phyloP scores from a whole-genome alignment of 2,113 vertebrate genomes.

The Otis tarda region DNA sequence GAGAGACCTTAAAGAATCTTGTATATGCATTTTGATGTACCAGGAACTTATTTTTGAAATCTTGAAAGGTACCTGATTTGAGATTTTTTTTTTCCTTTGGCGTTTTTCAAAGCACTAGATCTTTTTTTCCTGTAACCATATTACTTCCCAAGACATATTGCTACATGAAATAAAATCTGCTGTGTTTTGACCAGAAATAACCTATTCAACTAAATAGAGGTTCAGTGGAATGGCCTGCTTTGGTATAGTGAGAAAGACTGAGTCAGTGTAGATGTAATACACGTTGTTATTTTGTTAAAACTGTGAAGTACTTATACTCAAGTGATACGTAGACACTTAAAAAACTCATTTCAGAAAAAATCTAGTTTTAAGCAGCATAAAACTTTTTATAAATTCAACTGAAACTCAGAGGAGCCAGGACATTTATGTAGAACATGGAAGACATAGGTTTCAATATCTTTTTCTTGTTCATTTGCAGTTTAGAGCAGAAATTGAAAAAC shows the following conservation, averaged over 20 bases:
- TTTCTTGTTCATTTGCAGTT: background rate
- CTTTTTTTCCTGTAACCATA: background rate
- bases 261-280: background rate
- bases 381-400: background rate
- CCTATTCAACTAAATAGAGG: background rate
- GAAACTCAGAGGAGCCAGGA: background rate
- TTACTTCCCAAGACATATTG: background rate
- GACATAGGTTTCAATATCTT: rapidly evolving
- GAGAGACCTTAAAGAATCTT: background rate
- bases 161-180: background rate
- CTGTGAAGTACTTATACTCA: background rate
- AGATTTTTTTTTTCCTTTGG: background rate
- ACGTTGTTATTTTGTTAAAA: background rate
- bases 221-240: background rate
- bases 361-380: background rate
- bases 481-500: background rate
- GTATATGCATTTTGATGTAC: rapidly evolving
- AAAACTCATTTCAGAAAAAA: background rate
- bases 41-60: background rate
- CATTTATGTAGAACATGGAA: background rate
- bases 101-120: background rate
- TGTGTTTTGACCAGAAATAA: background rate
- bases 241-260: background rate
- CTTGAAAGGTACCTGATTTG: background rate
- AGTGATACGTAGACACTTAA: background rate